A percentile compares a stretch with the other conserved stretches of the same genome.
phyloP scores from a whole-genome alignment of 2,113 vertebrate genomes.

The Microcebus ravelobensis region DNA sequence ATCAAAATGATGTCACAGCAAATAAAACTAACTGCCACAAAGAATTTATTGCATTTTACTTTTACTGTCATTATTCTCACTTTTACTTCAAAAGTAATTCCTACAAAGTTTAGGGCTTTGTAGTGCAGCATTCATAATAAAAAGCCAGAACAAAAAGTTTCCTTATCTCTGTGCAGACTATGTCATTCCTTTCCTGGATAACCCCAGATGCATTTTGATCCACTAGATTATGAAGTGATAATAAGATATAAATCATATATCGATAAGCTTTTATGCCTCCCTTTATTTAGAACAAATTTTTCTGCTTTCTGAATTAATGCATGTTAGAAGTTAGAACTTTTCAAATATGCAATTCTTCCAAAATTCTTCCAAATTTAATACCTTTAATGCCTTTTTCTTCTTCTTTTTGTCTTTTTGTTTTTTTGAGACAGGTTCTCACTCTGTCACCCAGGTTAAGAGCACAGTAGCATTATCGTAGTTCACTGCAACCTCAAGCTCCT shows the following conservation, averaged over 20 bases:
- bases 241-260: background rate
- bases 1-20: background rate
- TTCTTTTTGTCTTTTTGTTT: too few relatives aligned
- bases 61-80: background rate
- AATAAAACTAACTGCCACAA: background rate
- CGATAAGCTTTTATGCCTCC: background rate
- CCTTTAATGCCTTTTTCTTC: background rate
- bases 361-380: background rate
- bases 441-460: too few relatives aligned
- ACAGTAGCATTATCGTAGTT: too few relatives aligned
- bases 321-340: background rate
- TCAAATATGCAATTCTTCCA: background rate
- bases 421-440: too few relatives aligned
- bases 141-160: constrained; percentile 2
- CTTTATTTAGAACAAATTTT: background rate
- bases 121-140: constrained; percentile 24
- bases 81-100: background rate
- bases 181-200: background rate
- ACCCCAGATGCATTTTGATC: background rate
- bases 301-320: background rate
- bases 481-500: too few relatives aligned
- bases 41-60: background rate
- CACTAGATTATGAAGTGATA: background rate
- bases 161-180: background rate
- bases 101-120: background rate